These are phyloP conservation scores for Coelopa pilipes DNA, from an alignment of 2,888 invertebrate genomes.

Conservation along the genomic window DNA sequence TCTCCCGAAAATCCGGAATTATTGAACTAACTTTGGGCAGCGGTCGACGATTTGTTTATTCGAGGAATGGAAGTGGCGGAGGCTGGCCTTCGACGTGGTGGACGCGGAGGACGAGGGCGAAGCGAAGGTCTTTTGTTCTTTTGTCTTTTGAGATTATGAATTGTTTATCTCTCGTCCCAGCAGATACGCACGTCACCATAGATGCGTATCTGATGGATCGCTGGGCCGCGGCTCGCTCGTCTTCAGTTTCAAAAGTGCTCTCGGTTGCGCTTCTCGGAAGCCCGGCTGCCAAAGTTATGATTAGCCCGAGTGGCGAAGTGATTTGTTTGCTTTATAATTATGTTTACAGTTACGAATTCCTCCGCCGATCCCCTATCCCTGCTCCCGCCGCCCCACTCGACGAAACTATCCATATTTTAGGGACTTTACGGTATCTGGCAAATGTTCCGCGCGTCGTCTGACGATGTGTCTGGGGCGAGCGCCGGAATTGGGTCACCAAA, in stretches of 20 bases:
- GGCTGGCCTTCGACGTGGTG: no score
- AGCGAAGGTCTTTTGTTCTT: background rate
- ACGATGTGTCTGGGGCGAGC: background rate
- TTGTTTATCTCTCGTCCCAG: no score
- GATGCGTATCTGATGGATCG: slow-evolving; percentile 5
- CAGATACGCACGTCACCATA: background rate
- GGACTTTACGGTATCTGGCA: background rate
- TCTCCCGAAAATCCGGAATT: no score
- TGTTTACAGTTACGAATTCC: slow-evolving; percentile 17
- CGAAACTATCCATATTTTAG: background rate
- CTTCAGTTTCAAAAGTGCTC: slow-evolving; percentile 22
- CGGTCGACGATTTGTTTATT: no score
- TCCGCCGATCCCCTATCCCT: background rate
- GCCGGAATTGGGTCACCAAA: slow-evolving; percentile 38
- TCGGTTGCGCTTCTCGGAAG: slow-evolving; percentile 35
- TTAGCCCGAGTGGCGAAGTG: slow-evolving; percentile 38
- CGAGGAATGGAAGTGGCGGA: no score
- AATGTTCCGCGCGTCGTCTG: background rate
- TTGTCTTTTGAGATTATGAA: no score
- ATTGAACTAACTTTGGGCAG: no score
- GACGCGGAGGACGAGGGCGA: background rate
- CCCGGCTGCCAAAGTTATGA: slow-evolving; percentile 35
- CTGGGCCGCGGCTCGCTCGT: background rate
- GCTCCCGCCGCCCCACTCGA: no score
- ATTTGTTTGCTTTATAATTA: slow-evolving; percentile 41